Evolutionary conservation across 2,113 vertebrate species (phyloP).

Genomic region (Tachysurus vachellii): DNA sequence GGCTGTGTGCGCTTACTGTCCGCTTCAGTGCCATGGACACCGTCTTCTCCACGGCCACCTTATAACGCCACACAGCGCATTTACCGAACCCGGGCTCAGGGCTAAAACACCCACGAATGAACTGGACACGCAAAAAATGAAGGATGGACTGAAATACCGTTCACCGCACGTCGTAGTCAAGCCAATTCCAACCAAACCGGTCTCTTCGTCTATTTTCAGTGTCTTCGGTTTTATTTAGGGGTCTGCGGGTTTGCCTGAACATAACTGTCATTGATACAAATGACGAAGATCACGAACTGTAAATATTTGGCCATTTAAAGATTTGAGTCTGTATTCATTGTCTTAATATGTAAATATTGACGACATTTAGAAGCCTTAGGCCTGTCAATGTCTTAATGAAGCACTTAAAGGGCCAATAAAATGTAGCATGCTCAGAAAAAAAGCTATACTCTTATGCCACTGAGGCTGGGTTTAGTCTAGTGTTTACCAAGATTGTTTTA

Average conservation of each 20-base stretch:
- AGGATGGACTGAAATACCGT: conserved; percentile 77
- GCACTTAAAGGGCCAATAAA: conserved; percentile 43
- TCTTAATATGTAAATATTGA: conserved; percentile 28
- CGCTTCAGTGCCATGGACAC: conserved; percentile 86
- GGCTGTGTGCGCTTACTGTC: conserved; percentile 84
- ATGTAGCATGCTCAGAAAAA: conserved; percentile 15
- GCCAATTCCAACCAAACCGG: conserved; percentile 93
- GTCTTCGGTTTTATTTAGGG: conserved; percentile 90
- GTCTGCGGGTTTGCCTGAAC: not conserved
- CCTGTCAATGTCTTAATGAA: conserved; percentile 20
- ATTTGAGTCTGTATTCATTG: not conserved
- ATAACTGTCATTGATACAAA: not conserved
- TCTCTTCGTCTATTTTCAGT: conserved; percentile 85
- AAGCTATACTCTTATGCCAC: conserved; percentile 18
- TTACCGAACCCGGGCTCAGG: conserved; percentile 78
- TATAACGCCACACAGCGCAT: conserved; percentile 69
- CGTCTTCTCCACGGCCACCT: conserved; percentile 79
- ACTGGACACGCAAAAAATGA: conserved; percentile 69
- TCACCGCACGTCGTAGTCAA: conserved; percentile 88
- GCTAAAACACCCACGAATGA: conserved; percentile 70
- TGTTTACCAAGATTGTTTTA: not conserved
- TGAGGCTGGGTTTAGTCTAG: not conserved
- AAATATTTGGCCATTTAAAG: not conserved
- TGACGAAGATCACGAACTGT: not conserved
- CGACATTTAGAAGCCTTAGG: not conserved